These are phyloP conservation scores for Lithosia quadra DNA, from an alignment of 2,888 invertebrate species.

Conservation along the genomic window DNA sequence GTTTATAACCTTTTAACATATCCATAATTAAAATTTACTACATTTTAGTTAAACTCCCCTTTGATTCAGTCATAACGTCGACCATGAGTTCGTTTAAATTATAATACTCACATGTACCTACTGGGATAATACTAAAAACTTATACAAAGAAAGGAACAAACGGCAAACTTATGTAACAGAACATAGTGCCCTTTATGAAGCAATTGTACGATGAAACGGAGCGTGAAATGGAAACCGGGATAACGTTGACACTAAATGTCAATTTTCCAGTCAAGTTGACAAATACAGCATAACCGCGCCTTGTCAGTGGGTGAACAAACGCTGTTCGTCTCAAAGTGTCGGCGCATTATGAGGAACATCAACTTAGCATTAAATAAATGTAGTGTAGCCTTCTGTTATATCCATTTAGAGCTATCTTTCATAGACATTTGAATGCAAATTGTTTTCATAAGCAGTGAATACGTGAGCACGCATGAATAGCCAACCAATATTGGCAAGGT, in stretches of 20 bases:
- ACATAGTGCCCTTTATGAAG: conserved; percentile 36
- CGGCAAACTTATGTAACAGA: conserved; percentile 9
- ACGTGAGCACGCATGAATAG: conserved; percentile 69
- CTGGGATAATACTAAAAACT: not conserved
- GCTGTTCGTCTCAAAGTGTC: conserved; percentile 26
- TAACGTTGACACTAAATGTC: conserved; percentile 58
- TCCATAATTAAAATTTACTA: no score
- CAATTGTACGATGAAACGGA: conserved; percentile 54
- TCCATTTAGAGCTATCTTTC: conserved; percentile 61
- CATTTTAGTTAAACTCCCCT: no score
- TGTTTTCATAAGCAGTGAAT: conserved; percentile 71
- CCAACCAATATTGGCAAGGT: conserved; percentile 72
- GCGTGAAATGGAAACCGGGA: conserved; percentile 56
- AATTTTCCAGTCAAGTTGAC: conserved; percentile 65
- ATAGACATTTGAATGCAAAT: conserved; percentile 73
- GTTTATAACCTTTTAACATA: no score
- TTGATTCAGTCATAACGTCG: no score
- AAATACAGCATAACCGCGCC: conserved; percentile 37
- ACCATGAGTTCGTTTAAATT: not conserved
- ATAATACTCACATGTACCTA: not conserved
- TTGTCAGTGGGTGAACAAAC: conserved; percentile 45
- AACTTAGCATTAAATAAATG: conserved; percentile 26
- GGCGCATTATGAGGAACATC: conserved; percentile 16
- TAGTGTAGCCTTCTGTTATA: conserved; percentile 43
- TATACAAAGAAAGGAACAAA: not conserved